A percentile compares a stretch with the other conserved stretches of the same genome.
Conservation (phyloP, 2,888 invertebrate species). For the Ypsolopha sequella region DNA sequence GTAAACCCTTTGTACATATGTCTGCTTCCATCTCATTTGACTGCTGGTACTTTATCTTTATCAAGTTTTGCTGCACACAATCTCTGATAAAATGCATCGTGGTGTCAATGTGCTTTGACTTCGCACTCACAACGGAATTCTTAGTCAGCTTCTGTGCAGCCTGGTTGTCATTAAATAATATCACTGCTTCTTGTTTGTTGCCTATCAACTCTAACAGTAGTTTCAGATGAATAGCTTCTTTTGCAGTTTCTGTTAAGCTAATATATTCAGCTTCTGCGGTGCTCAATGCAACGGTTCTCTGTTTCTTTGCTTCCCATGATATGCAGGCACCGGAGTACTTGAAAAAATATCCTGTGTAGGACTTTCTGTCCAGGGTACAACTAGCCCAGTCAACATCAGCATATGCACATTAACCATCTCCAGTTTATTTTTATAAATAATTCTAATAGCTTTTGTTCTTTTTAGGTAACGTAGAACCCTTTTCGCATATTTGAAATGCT, state of each 20-base stretch:
- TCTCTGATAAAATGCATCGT: too few species aligned
- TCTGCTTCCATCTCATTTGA: too few species aligned
- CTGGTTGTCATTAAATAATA: conserved; percentile 1
- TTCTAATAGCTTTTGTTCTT: too few species aligned
- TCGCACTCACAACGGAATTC: too few species aligned
- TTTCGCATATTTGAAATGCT: too few species aligned
- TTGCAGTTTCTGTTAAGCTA: conserved; percentile 10
- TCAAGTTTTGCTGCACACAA: too few species aligned
- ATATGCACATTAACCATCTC: too few species aligned
- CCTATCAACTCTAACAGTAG: not conserved
- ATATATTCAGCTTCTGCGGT: conserved; percentile 15
- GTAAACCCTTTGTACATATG: too few species aligned
- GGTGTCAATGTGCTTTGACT: too few species aligned
- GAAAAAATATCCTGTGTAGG: conserved; percentile 15
- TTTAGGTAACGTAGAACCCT: too few species aligned
- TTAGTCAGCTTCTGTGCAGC: not conserved
- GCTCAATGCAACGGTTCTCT: conserved; percentile 14
- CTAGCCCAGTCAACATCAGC: conserved; percentile 12
- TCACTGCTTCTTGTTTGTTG: not conserved
- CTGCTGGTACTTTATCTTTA: too few species aligned
- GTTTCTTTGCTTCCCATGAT: conserved; percentile 14
- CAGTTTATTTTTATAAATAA: too few species aligned
- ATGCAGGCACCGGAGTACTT: conserved; percentile 8
- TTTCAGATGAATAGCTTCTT: conserved; percentile 12
- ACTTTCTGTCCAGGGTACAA: conserved; percentile 10